A percentile compares a stretch with the other conserved stretches of the same genome.
phyloP scores from a whole-genome alignment of 2,888 invertebrate genomes.

The Cheilosia grossa region DNA sequence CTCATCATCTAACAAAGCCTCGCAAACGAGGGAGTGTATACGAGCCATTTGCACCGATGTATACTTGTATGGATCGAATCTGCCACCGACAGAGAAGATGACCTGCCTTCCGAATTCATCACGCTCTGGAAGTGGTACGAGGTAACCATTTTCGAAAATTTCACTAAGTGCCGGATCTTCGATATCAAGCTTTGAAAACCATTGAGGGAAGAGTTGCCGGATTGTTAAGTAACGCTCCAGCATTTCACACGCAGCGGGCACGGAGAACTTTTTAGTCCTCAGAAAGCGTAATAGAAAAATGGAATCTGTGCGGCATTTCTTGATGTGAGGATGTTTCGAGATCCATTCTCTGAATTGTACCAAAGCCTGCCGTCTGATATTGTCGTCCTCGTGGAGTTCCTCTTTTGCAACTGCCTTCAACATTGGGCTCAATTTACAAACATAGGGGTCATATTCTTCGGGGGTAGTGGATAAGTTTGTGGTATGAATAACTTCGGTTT shows the following conservation, averaged over 20 bases:
- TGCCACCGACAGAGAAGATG: slow-evolving; percentile 91
- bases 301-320: slow-evolving; percentile 91
- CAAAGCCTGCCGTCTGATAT: slow-evolving; percentile 89
- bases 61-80: slow-evolving; percentile 90
- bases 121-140: slow-evolving; percentile 89
- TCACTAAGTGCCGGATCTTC: slow-evolving; percentile 91
- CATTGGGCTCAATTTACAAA: slow-evolving; percentile 80
- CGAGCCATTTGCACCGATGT: slow-evolving; percentile 93
- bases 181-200: slow-evolving; percentile 93
- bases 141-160: slow-evolving; percentile 91
- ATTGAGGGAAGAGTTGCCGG: slow-evolving; percentile 92
- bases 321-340: slow-evolving; percentile 91
- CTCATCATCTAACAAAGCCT: slow-evolving; percentile 93
- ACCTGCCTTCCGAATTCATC: slow-evolving; percentile 91
- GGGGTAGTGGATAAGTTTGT: slow-evolving; percentile 79
- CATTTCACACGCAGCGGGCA: slow-evolving; percentile 93
- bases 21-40: slow-evolving; percentile 93
- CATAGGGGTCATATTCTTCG: slow-evolving; percentile 81
- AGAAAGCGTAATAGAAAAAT: slow-evolving; percentile 93
- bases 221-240: slow-evolving; percentile 93
- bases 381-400: slow-evolving; percentile 92
- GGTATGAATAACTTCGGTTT: slow-evolving; percentile 81
- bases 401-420: slow-evolving; percentile 87
- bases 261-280: slow-evolving; percentile 93
- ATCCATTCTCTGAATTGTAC: slow-evolving; percentile 93